Percentiles rank a stretch among this genome's conserved stretches.
These are phyloP conservation scores for Varanus salvator DNA, from an alignment of 2,113 vertebrate species.

Conservation along the genomic window DNA sequence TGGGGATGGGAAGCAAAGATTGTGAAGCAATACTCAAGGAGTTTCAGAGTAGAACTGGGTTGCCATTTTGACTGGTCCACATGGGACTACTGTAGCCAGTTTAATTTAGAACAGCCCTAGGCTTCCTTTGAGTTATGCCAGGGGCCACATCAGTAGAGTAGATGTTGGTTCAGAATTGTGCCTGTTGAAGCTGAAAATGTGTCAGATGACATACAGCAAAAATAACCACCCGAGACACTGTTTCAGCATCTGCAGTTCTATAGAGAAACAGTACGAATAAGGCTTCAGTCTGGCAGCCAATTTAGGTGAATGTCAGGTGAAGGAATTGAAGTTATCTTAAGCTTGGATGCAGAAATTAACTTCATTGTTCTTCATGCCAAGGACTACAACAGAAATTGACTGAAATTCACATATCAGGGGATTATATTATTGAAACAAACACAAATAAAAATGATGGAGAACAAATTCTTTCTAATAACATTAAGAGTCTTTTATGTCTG, in stretches of 20 bases:
- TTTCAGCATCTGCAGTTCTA: neutral
- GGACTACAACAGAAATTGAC: slow-evolving; percentile 12
- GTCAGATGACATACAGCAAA: neutral
- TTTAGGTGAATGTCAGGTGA: neutral
- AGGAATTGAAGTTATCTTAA: slow-evolving; percentile 28
- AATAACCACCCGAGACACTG: neutral
- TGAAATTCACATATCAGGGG: slow-evolving; percentile 23
- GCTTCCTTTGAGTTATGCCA: neutral
- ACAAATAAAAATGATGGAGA: slow-evolving; percentile 25
- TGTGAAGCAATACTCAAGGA: neutral
- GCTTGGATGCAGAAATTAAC: neutral
- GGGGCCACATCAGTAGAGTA: neutral
- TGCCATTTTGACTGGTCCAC: slow-evolving; percentile 1
- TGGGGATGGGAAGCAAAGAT: neutral
- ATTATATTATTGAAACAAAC: slow-evolving; percentile 12
- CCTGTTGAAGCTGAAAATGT: neutral
- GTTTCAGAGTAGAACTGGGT: neutral
- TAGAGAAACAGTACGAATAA: neutral
- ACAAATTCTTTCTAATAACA: slow-evolving; percentile 36
- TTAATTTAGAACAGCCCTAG: slow-evolving; percentile 33
- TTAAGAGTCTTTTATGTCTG: neutral
- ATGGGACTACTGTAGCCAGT: neutral
- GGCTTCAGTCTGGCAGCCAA: neutral
- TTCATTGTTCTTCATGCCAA: slow-evolving; percentile 23
- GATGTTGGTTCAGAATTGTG: neutral